These are phyloP conservation scores for Rhynchonycteris naso DNA, from an alignment of 2,797 vertebrate genomes.

Conservation along the genomic window DNA sequence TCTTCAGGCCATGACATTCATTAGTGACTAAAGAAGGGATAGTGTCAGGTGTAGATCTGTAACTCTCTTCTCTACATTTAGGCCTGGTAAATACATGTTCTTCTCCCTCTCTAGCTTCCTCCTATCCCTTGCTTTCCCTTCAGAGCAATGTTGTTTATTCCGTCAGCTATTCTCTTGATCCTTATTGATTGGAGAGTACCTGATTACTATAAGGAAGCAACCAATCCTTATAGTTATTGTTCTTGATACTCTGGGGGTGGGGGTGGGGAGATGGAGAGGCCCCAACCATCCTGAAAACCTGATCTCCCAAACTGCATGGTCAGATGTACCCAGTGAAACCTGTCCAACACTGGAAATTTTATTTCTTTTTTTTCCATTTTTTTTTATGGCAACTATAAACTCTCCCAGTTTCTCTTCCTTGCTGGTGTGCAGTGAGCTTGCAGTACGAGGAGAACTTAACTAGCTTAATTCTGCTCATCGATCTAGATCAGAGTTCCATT, in stretches of 20 bases:
- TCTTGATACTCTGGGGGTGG: conserved; percentile 68
- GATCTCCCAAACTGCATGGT: conserved; percentile 81
- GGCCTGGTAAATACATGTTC: conserved; percentile 52
- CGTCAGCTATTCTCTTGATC: conserved; percentile 66
- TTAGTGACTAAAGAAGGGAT: conserved; percentile 56
- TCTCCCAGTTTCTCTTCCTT: conserved; percentile 82
- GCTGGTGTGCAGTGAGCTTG: conserved; percentile 77
- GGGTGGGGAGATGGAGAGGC: conserved; percentile 59
- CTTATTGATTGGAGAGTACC: conserved; percentile 64
- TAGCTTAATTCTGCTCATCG: conserved; percentile 86
- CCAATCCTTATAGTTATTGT: conserved; percentile 58
- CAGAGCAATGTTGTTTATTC: conserved; percentile 64
- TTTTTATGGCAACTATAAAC: conserved; percentile 83
- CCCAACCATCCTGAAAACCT: conserved; percentile 72
- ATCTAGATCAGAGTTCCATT: conserved; percentile 98
- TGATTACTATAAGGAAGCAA: conserved; percentile 63
- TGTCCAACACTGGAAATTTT: conserved; percentile 77
- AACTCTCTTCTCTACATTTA: conserved; percentile 56
- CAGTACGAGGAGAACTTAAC: conserved; percentile 83
- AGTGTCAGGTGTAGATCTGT: conserved; percentile 22
- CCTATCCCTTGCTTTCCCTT: conserved; percentile 65
- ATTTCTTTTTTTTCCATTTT: conserved; percentile 66
- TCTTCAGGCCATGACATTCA: conserved; percentile 48
- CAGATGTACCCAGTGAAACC: conserved; percentile 80
- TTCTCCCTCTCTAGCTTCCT: conserved; percentile 62